These are phyloP conservation scores for Uria lomvia DNA, from an alignment of 2,113 vertebrate species.

Conservation along the genomic window DNA sequence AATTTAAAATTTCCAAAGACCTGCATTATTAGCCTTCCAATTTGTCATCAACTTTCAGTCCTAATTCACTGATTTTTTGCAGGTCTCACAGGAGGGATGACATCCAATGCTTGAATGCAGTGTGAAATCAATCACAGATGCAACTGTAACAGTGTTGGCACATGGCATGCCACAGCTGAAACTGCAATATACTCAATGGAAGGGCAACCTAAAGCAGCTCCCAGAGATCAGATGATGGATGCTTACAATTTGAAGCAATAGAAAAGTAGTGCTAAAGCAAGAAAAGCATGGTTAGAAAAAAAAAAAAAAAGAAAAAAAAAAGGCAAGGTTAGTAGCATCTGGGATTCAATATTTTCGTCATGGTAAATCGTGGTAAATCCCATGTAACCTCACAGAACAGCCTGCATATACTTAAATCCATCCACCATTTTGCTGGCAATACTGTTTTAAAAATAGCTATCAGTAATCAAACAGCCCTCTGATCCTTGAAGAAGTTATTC, in stretches of 20 bases:
- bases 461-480: not conserved
- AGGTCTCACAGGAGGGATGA: not conserved
- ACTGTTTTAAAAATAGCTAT: not conserved
- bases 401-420: not conserved
- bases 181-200: not conserved
- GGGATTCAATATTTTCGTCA: not conserved
- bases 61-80: not conserved
- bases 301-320: not conserved
- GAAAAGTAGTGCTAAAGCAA: not conserved
- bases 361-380: not conserved
- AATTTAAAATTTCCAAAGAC: not conserved
- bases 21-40: not conserved
- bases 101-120: not conserved
- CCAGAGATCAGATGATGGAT: not conserved
- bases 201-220: not conserved
- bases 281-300: not conserved
- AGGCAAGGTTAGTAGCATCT: not conserved
- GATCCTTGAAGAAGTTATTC: not conserved
- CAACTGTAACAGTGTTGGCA: not conserved
- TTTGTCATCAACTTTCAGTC: not conserved
- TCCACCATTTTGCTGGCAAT: not conserved
- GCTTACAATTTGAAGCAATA: not conserved
- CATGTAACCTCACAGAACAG: not conserved
- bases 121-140: not conserved
- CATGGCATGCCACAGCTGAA: not conserved